Conservation (phyloP, 2,888 invertebrate genomes). For the Hemistola chrysoprasaria region DNA sequence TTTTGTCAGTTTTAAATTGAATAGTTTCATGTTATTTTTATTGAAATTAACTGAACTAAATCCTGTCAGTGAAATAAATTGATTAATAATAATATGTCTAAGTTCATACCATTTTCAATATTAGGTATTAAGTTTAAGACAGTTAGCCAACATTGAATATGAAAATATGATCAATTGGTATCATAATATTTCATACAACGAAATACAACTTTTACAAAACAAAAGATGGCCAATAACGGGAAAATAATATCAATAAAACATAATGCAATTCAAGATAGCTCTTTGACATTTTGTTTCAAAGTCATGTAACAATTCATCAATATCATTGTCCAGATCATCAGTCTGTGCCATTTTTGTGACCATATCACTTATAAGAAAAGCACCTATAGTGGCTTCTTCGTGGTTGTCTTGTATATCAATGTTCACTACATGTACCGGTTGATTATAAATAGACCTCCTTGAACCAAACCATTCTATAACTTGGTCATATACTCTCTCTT, state of each 20-base stretch:
- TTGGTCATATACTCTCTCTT: constrained; percentile 99
- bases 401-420: constrained; percentile 99
- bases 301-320: constrained; percentile 96
- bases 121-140: too few species aligned
- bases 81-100: too few species aligned
- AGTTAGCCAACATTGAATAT: too few species aligned
- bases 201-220: neutral
- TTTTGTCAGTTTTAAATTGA: too few species aligned
- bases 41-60: too few species aligned
- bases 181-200: too few species aligned
- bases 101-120: too few species aligned
- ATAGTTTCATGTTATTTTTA: too few species aligned
- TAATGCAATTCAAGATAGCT: constrained; percentile 95
- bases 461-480: constrained; percentile 96
- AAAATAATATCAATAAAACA: constrained; percentile 89
- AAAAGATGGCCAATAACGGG: neutral
- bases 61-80: too few species aligned
- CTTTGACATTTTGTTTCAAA: constrained; percentile 95
- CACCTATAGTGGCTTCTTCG: constrained; percentile 99
- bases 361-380: constrained; percentile 98
- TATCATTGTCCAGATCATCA: constrained; percentile 97
- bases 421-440: constrained; percentile 97
- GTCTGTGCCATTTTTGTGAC: constrained; percentile 94
- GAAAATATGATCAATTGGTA: too few species aligned
- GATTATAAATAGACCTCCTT: constrained; percentile 89